A percentile compares a stretch with the other conserved stretches of the same genome.
These are phyloP conservation scores for Acrobasis repandana DNA, from an alignment of 2,888 invertebrate species.

Conservation along the genomic window DNA sequence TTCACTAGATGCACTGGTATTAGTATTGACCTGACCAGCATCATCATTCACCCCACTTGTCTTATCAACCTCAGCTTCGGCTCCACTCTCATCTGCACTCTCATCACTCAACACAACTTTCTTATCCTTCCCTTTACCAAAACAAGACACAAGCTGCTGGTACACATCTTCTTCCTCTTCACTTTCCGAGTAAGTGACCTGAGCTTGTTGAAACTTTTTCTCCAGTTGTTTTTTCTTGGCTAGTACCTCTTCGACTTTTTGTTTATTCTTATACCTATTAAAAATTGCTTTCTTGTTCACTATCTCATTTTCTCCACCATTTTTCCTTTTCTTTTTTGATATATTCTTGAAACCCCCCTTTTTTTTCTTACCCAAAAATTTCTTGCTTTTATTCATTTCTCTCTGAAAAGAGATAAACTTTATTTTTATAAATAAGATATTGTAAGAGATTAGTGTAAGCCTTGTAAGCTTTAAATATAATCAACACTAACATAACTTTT, in stretches of 20 bases:
- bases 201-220: slow-evolving; percentile 55
- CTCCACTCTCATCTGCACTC: slow-evolving; percentile 38
- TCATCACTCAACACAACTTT: slow-evolving; percentile 53
- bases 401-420: neutral
- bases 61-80: slow-evolving; percentile 23
- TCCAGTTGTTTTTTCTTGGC: slow-evolving; percentile 67
- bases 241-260: slow-evolving; percentile 73
- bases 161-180: slow-evolving; percentile 78
- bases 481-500: no score
- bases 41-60: neutral
- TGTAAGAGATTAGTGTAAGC: no score
- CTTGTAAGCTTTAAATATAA: no score
- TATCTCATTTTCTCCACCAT: slow-evolving; percentile 45
- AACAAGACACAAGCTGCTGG: slow-evolving; percentile 79
- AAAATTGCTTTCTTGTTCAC: slow-evolving; percentile 73
- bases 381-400: slow-evolving; percentile 60
- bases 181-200: slow-evolving; percentile 73
- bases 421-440: neutral
- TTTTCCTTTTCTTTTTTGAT: slow-evolving; percentile 52
- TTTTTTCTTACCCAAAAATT: slow-evolving; percentile 50
- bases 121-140: slow-evolving; percentile 49
- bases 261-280: slow-evolving; percentile 76
- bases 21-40: neutral
- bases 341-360: slow-evolving; percentile 46
- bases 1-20: neutral